Conservation (phyloP, 2,888 invertebrate species). For the Coremacera marginata region DNA sequence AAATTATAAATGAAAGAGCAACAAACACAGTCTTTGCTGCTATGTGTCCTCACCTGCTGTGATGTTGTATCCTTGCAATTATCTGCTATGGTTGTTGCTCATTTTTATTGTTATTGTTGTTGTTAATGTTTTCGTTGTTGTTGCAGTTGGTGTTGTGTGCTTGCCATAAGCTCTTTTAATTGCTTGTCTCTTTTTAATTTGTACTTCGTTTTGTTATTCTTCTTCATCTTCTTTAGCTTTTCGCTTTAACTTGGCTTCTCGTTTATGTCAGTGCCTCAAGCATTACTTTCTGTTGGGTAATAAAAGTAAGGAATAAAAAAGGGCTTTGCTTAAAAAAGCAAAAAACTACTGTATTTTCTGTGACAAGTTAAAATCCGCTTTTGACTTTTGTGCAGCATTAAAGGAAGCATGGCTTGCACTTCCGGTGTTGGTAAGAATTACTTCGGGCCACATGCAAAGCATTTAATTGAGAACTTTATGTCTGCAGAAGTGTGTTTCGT, state of each 20-base stretch:
- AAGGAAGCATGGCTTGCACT: slow-evolving; percentile 4
- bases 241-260: not conserved
- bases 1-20: not conserved
- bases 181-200: slow-evolving; percentile 26
- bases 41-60: slow-evolving; percentile 20
- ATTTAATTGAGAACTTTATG: slow-evolving; percentile 1
- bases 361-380: slow-evolving; percentile 18
- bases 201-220: not conserved
- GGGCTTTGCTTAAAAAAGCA: not conserved
- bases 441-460: not conserved
- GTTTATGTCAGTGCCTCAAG: not conserved
- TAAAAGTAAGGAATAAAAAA: slow-evolving; percentile 13
- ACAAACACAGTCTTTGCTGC: not conserved
- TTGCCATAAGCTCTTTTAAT: slow-evolving; percentile 22
- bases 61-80: slow-evolving; percentile 22
- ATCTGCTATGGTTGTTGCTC: slow-evolving; percentile 9
- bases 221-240: not conserved
- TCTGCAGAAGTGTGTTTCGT: not conserved
- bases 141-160: slow-evolving; percentile 5
- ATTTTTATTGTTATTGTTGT: not conserved
- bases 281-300: not conserved
- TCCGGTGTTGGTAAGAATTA: slow-evolving; percentile 7
- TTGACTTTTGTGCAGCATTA: not conserved
- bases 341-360: slow-evolving; percentile 21
- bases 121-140: not conserved